Percentiles rank a stretch among this genome's conserved stretches.
Conservation (phyloP, 2,113 vertebrate genomes). For the Cryptomyrus ogoouensis region DNA sequence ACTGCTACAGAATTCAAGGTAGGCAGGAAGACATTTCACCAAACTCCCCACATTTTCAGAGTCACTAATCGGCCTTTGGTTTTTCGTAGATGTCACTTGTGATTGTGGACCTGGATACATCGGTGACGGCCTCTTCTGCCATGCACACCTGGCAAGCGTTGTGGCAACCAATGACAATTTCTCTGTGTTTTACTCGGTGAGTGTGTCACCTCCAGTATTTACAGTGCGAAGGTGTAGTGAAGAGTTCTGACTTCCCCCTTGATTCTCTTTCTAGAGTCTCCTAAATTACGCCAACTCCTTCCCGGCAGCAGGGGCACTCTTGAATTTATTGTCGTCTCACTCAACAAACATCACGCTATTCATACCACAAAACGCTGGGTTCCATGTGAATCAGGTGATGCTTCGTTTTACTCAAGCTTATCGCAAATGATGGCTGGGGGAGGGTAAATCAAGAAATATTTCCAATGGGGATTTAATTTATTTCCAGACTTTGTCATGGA, state of each 20-base stretch:
- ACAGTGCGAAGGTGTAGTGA: not conserved
- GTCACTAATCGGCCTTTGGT: not conserved
- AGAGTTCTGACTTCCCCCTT: not conserved
- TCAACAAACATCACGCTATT: conserved; percentile 76
- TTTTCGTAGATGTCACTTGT: conserved; percentile 71
- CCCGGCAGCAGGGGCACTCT: conserved; percentile 61
- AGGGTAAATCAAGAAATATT: not conserved
- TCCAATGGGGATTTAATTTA: not conserved
- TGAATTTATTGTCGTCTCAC: conserved; percentile 68
- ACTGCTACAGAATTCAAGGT: conserved; percentile 80
- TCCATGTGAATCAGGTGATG: conserved; percentile 69
- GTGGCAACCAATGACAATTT: conserved; percentile 68
- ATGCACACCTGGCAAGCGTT: conserved; percentile 73
- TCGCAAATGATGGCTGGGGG: not conserved
- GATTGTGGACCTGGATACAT: conserved; percentile 67
- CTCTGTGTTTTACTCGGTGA: conserved; percentile 82
- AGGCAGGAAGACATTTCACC: not conserved
- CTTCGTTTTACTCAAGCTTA: not conserved
- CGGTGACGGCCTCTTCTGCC: conserved; percentile 79
- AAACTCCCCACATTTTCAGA: not conserved
- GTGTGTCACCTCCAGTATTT: conserved; percentile 11
- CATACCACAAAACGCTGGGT: conserved; percentile 78
- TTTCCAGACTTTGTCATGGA: conserved; percentile 71
- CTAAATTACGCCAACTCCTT: conserved; percentile 69
- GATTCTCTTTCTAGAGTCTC: conserved; percentile 60